phyloP scores from a whole-genome alignment of 1,140 invertebrate species.

The Thrips palmi region DNA sequence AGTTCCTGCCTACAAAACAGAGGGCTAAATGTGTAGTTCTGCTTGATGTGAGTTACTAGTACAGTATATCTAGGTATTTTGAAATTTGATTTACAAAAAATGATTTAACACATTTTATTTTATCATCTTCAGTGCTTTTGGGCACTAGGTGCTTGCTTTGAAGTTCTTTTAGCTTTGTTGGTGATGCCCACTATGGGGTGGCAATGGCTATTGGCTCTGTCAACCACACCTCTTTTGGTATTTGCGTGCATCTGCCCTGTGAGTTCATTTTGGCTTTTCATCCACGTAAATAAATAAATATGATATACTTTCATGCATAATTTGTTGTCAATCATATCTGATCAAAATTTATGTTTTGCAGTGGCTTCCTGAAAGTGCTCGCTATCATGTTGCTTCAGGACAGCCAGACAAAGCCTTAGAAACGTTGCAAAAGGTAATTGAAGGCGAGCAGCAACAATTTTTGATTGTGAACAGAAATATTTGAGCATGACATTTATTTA shows the following conservation, averaged over 20 bases:
- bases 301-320: slow-evolving; percentile 2
- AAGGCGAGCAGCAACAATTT: slow-evolving; percentile 20
- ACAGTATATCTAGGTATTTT: slow-evolving; percentile 3
- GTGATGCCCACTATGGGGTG: slow-evolving; percentile 87
- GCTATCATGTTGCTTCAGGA: slow-evolving; percentile 72
- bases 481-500: slow-evolving; percentile 10
- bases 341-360: slow-evolving; percentile 27
- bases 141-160: slow-evolving; percentile 84
- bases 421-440: slow-evolving; percentile 65
- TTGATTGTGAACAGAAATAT: slow-evolving; percentile 7
- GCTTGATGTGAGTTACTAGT: slow-evolving; percentile 57
- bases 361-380: slow-evolving; percentile 87
- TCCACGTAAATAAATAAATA: slow-evolving; percentile 1
- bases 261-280: slow-evolving; percentile 21
- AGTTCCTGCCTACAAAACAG: slow-evolving; percentile 85
- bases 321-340: too few species aligned
- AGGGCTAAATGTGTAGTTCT: slow-evolving; percentile 86
- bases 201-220: slow-evolving; percentile 75
- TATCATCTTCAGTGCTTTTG: slow-evolving; percentile 68
- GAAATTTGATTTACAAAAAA: slow-evolving; percentile 2
- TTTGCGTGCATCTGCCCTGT: slow-evolving; percentile 65
- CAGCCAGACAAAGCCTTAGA: slow-evolving; percentile 67
- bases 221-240: slow-evolving; percentile 67
- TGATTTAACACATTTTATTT: slow-evolving; percentile 12
- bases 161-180: slow-evolving; percentile 74